These are phyloP conservation scores for Nasonia vitripennis DNA, from an alignment of 1,140 invertebrate genomes.

Conservation along the genomic window DNA sequence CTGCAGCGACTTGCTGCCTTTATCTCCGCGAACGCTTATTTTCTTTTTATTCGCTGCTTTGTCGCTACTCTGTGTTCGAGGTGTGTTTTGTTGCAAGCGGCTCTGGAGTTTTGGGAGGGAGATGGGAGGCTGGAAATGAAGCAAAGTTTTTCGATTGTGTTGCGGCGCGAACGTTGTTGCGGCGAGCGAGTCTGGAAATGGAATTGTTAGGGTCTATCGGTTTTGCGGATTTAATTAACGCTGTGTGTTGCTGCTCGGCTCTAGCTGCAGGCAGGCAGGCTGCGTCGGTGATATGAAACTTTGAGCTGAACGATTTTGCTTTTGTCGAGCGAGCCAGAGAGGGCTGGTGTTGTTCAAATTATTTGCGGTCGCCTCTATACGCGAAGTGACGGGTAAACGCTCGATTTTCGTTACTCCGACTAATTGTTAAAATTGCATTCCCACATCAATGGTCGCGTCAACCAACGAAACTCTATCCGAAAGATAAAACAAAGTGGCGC, in stretches of 20 bases:
- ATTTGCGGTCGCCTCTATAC: neutral
- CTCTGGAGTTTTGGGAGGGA: neutral
- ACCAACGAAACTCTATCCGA: neutral
- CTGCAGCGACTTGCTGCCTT: conserved; percentile 13
- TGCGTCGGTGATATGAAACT: conserved; percentile 8
- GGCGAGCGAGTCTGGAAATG: neutral
- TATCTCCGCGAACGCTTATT: neutral
- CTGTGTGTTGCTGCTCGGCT: neutral
- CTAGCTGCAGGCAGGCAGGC: neutral
- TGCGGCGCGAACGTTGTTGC: neutral
- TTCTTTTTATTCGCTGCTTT: conserved; percentile 18
- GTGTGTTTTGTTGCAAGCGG: neutral
- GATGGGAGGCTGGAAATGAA: neutral
- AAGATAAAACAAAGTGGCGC: neutral
- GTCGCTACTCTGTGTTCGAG: neutral
- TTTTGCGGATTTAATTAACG: conserved; percentile 27
- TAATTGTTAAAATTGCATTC: no score
- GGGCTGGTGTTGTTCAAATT: neutral
- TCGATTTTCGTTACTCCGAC: neutral
- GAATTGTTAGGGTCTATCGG: conserved; percentile 31
- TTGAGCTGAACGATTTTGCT: neutral
- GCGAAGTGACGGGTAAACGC: neutral
- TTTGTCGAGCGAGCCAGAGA: neutral
- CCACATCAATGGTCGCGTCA: no score
- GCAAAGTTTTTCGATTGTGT: conserved; percentile 32